Evolutionary conservation across 2,888 invertebrate genomes (phyloP).

Genomic region (Drosophila greeni): DNA sequence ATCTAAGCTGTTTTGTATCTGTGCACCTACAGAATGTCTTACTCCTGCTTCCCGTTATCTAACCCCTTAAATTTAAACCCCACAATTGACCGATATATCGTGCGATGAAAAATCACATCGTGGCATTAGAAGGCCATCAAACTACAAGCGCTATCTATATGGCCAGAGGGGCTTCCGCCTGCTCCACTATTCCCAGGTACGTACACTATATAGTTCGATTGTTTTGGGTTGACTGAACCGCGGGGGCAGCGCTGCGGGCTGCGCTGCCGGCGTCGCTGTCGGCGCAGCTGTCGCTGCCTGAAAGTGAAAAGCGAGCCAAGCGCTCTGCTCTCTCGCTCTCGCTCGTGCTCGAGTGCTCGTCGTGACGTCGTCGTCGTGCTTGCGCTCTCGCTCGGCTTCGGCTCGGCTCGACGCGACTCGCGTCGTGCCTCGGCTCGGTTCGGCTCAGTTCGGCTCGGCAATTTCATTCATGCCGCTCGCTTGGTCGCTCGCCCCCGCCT

Average conservation of each 20-base stretch:
- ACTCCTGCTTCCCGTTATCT: not conserved
- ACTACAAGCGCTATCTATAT: not conserved
- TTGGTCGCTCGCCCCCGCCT: not conserved
- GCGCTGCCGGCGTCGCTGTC: constrained; percentile 20
- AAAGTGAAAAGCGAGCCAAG: constrained; percentile 54
- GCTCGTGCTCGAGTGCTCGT: not conserved
- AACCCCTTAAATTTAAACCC: not conserved
- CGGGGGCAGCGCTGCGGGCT: constrained; percentile 24
- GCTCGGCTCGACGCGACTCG: constrained; percentile 2
- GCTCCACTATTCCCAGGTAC: not conserved
- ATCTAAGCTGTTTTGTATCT: not conserved
- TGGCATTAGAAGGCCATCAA: not conserved
- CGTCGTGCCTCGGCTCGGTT: constrained; percentile 1
- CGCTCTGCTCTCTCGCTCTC: not conserved
- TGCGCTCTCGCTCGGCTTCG: not conserved
- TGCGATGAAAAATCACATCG: not conserved
- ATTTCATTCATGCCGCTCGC: constrained; percentile 58
- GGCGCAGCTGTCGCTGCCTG: constrained; percentile 15
- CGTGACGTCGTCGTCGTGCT: constrained; percentile 42
- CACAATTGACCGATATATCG: not conserved
- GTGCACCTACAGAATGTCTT: not conserved
- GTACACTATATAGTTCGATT: constrained; percentile 4
- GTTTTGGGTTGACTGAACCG: constrained; percentile 56
- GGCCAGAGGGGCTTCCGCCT: not conserved
- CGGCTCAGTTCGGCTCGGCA: constrained; percentile 4